Percentiles rank a stretch among this genome's conserved stretches.
phyloP scores from a whole-genome alignment of 2,888 invertebrate species.

The Latrodectus hesperus region DNA sequence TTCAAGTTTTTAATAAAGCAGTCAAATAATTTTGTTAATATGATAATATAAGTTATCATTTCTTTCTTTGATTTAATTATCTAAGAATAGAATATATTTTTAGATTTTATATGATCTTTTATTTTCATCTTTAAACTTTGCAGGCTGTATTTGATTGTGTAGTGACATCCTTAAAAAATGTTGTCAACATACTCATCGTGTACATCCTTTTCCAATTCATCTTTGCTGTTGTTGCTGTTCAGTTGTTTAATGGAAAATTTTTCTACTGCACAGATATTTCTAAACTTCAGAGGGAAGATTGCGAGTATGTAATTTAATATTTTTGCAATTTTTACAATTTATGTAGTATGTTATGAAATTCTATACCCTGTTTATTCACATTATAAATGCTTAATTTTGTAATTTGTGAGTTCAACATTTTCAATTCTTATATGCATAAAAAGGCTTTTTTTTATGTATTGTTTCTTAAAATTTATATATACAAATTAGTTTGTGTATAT shows the following conservation, averaged over 20 bases:
- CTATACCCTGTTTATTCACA: neutral
- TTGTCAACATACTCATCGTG: constrained; percentile 99
- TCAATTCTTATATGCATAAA: neutral
- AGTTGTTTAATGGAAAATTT: constrained; percentile 99
- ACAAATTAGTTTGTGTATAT: no score
- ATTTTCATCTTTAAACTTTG: constrained; percentile 47
- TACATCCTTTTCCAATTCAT: constrained; percentile 99
- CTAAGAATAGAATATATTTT: no score
- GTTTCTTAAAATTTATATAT: no score
- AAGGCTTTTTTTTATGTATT: neutral
- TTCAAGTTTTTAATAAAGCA: no score
- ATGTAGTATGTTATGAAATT: neutral
- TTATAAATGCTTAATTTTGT: neutral
- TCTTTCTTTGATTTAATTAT: no score
- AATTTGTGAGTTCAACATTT: neutral
- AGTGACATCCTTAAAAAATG: constrained; percentile 99
- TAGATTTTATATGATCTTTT: no score
- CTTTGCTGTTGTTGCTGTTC: constrained; percentile 99
- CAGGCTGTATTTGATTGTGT: constrained; percentile 99
- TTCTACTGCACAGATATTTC: constrained; percentile 99
- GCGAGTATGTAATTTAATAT: constrained; percentile 87
- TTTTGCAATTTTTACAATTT: neutral
- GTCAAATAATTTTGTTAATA: no score
- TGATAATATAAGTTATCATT: no score
- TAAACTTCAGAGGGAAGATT: constrained; percentile 93